These are phyloP conservation scores for Oophaga sylvatica DNA, from an alignment of 2,797 vertebrate genomes.

Conservation along the genomic window DNA sequence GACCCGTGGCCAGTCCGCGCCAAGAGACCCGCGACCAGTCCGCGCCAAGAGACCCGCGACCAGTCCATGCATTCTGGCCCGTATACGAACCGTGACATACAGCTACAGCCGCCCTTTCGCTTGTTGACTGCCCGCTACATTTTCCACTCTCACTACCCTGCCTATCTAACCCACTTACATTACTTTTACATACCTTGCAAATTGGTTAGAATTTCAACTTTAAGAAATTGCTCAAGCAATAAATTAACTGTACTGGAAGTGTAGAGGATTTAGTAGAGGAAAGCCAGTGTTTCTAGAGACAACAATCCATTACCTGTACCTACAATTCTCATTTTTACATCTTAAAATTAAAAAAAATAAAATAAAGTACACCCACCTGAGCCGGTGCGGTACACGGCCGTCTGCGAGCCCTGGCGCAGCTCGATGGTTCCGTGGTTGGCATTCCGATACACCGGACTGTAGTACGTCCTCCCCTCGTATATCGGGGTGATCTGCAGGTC, in stretches of 20 bases:
- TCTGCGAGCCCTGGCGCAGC: constrained; percentile 80
- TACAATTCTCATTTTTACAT: background rate
- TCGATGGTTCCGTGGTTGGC: constrained; percentile 84
- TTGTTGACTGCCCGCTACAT: no score
- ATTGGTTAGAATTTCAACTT: background rate
- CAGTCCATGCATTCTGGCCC: no score
- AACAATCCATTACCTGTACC: background rate
- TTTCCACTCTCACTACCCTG: background rate
- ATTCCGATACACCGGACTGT: constrained; percentile 89
- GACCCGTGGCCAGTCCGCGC: no score
- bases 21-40: no score
- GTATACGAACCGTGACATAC: no score
- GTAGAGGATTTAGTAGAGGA: background rate
- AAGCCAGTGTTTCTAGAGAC: background rate
- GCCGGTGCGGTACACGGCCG: constrained; percentile 82
- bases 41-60: no score
- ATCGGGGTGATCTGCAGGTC: constrained; percentile 94
- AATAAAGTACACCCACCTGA: constrained; percentile 79
- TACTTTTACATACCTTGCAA: background rate
- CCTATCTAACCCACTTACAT: background rate
- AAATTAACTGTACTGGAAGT: background rate
- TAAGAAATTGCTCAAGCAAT: background rate
- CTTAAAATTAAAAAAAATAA: background rate
- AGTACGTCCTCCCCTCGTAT: constrained; percentile 91
- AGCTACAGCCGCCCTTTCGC: background rate